Evolutionary conservation across 2,888 invertebrate genomes (phyloP).

Genomic region (Andrena camellia): DNA sequence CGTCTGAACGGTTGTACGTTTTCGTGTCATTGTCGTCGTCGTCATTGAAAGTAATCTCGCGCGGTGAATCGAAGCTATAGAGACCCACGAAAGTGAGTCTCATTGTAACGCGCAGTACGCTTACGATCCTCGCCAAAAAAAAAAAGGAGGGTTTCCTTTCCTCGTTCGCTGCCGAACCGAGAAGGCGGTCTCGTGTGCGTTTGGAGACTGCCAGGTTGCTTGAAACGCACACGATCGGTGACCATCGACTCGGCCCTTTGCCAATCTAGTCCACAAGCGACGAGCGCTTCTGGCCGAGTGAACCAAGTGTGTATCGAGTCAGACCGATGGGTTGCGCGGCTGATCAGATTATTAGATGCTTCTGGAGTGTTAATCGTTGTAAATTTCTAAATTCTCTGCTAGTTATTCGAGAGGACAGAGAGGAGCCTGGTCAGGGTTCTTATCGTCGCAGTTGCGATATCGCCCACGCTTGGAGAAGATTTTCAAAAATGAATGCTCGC

Average conservation of each 20-base stretch:
- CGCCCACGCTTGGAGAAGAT: background rate
- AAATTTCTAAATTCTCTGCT: background rate
- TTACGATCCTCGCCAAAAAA: background rate
- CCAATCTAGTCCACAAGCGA: conserved; percentile 58
- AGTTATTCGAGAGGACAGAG: conserved; percentile 2
- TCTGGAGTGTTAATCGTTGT: background rate
- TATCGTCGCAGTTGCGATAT: background rate
- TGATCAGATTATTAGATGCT: conserved; percentile 15
- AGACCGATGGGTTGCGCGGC: conserved; percentile 14
- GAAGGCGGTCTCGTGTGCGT: conserved; percentile 8
- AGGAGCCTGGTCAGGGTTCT: background rate
- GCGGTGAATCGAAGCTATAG: background rate
- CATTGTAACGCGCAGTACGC: background rate
- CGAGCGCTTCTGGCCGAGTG: conserved; percentile 26
- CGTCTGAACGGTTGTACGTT: conserved; percentile 52
- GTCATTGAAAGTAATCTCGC: conserved; percentile 50
- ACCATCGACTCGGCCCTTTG: conserved; percentile 3
- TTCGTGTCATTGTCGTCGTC: conserved; percentile 54
- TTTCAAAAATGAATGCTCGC: background rate
- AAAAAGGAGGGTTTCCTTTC: conserved; percentile 35
- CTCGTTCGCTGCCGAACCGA: conserved; percentile 36
- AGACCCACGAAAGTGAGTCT: background rate
- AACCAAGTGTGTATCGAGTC: conserved; percentile 5
- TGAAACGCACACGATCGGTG: conserved; percentile 15
- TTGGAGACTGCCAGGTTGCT: conserved; percentile 31